phyloP scores from a whole-genome alignment of 2,888 invertebrate species.

The Lymantria dispar region DNA sequence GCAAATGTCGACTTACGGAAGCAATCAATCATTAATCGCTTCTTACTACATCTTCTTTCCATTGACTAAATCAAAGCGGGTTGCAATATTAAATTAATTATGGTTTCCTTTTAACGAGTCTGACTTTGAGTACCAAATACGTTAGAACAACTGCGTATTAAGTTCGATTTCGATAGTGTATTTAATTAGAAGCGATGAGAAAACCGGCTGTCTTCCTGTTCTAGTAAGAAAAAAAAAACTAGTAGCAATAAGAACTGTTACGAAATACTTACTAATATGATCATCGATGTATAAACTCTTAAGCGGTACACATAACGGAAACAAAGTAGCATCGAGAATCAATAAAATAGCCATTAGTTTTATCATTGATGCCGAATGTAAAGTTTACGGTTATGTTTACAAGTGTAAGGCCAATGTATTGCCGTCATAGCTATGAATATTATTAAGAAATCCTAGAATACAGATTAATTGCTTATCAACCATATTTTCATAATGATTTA shows the following conservation, averaged over 20 bases:
- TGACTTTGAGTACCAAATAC: slow-evolving; percentile 4
- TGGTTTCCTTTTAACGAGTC: slow-evolving; percentile 27
- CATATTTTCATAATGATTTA: slow-evolving; percentile 11
- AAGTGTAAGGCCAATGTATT: not conserved
- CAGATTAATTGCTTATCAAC: not conserved
- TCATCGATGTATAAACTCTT: slow-evolving; percentile 2
- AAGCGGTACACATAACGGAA: slow-evolving; percentile 18
- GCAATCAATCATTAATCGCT: slow-evolving; percentile 17
- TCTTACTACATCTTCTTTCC: slow-evolving; percentile 11
- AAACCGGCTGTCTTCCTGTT: slow-evolving; percentile 57
- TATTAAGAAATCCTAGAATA: not conserved
- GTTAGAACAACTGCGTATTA: slow-evolving; percentile 38
- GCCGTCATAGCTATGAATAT: not conserved
- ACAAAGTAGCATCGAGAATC: slow-evolving; percentile 25
- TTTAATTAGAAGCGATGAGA: slow-evolving; percentile 53
- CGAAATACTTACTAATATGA: slow-evolving; percentile 46
- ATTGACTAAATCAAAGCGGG: slow-evolving; percentile 14
- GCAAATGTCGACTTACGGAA: slow-evolving; percentile 16
- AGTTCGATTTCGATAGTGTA: slow-evolving; percentile 44
- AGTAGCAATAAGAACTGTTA: slow-evolving; percentile 44
- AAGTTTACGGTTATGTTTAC: slow-evolving; percentile 1
- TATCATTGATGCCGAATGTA: not conserved
- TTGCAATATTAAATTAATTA: slow-evolving; percentile 18
- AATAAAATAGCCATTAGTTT: slow-evolving; percentile 3
- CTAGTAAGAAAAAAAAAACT: slow-evolving; percentile 42